Evolutionary conservation across 2,113 vertebrate species (phyloP), one percentile per base, ranked within the genome.

Genomic region (Ornithorhynchus anatinus): DNA sequence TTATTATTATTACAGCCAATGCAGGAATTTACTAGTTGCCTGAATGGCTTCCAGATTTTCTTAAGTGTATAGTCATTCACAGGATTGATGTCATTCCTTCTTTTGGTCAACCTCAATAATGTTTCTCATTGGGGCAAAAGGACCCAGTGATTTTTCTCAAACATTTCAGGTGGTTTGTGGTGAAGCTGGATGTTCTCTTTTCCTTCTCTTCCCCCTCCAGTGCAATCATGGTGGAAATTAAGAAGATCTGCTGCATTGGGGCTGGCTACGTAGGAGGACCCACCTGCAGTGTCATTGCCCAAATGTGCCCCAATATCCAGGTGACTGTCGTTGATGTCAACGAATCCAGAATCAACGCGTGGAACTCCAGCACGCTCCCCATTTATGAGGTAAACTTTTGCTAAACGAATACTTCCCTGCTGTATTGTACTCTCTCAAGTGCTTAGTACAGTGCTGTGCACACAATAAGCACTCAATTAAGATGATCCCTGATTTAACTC

Each of bases 261-360:
- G 98, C 98, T 1, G 98, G 98, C 31, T 99, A 99, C 17, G 98
- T 99, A 0, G 98, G 98, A 17, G 98, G 98, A 8, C 98, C 98
- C 9, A 99, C 98, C 0, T 99, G 98, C 75, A 99, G 97, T 4
- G 96, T 99, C 25, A 99, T 99, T 40, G 98, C 98, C 1, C 94
- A 95, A 3, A 99, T 98, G 97, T 99, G 97, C 65, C 96, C 97
- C 1, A 92, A 87, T 51, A 95, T 99, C 84, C 93, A 87, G 5
- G 97, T 99, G 39, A 99, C 97, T 0, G 94, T 95, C 19, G 94
- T 95, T 44, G 98, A 99, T 33, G 90, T 99, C 57, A 99, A 99
- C 1, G 97, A 98, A 77, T 88, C 94, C 9, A 94, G 97, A 75
- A 98, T 99, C 88, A 95, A 94, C 58, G 97, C 97, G n/a, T 99